Percentiles rank a stretch among this genome's conserved stretches.
phyloP scores from a whole-genome alignment of 2,113 vertebrate species.

The Archilochus colubris region DNA sequence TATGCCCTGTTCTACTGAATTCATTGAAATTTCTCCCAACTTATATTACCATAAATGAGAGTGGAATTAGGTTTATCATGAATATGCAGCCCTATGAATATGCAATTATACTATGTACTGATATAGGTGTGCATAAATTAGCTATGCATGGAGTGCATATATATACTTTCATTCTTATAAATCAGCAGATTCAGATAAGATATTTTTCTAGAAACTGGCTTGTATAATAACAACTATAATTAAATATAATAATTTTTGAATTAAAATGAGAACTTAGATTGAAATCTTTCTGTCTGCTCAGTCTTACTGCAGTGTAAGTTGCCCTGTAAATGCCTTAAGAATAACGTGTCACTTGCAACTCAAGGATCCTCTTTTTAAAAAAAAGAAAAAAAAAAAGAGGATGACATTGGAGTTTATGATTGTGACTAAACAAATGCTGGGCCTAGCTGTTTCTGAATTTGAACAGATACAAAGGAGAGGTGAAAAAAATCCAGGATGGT shows the following conservation, averaged over 20 bases:
- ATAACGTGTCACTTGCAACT: neutral
- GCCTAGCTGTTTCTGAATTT: neutral
- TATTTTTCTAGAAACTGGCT: neutral
- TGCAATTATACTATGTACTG: neutral
- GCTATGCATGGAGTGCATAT: neutral
- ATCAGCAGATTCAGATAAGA: constrained; percentile 26
- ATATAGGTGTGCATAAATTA: constrained; percentile 8
- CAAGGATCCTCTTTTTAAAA: neutral
- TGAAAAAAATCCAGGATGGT: neutral
- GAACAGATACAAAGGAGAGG: neutral
- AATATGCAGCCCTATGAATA: constrained; percentile 5
- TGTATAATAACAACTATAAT: constrained; percentile 7
- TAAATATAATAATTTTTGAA: constrained; percentile 8
- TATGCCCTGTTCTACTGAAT: neutral
- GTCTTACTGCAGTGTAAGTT: neutral
- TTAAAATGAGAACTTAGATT: neutral
- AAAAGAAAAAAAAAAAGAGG: neutral
- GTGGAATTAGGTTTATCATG: neutral
- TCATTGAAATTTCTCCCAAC: constrained; percentile 13
- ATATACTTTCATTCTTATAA: neutral
- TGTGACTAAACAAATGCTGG: neutral
- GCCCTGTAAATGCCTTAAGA: neutral
- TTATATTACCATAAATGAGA: constrained; percentile 24
- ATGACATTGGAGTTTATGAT: neutral
- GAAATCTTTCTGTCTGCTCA: neutral